These are phyloP conservation scores for Sarcophaga peregrina DNA, from an alignment of 1,140 invertebrate species.

Conservation along the genomic window DNA sequence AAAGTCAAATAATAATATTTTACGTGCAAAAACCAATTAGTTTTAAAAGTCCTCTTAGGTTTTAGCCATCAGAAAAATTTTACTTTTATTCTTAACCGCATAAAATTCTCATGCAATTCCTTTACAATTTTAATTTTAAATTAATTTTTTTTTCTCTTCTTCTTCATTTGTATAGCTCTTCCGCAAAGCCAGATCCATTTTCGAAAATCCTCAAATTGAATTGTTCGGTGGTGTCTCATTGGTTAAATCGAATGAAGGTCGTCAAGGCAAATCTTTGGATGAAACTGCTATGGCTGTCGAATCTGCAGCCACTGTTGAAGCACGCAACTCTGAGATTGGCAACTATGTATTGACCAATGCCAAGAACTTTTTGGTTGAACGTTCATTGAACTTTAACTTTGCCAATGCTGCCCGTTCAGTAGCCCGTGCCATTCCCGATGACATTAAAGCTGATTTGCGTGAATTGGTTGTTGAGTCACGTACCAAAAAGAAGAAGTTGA, in stretches of 20 bases:
- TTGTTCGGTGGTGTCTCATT: slow-evolving; percentile 71
- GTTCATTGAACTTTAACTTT: slow-evolving; percentile 71
- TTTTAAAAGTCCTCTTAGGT: not conserved
- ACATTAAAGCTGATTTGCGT: slow-evolving; percentile 69
- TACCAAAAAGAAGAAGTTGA: slow-evolving; percentile 73
- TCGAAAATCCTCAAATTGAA: slow-evolving; percentile 71
- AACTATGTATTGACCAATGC: slow-evolving; percentile 71
- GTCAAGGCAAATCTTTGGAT: slow-evolving; percentile 63
- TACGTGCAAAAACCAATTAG: not conserved
- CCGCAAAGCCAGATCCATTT: slow-evolving; percentile 72
- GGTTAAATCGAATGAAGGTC: slow-evolving; percentile 67
- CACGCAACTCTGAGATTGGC: slow-evolving; percentile 72
- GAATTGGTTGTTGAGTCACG: slow-evolving; percentile 73
- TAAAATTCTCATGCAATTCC: not conserved
- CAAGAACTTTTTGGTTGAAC: slow-evolving; percentile 71
- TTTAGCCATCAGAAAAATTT: no score
- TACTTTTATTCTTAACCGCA: not conserved
- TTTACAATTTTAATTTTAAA: not conserved
- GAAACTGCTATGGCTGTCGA: slow-evolving; percentile 67
- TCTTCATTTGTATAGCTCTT: slow-evolving; percentile 66
- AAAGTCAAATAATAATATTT: not conserved
- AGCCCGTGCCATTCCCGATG: slow-evolving; percentile 67
- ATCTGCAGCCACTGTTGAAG: slow-evolving; percentile 67
- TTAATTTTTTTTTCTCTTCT: slow-evolving; percentile 11
- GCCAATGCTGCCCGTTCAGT: slow-evolving; percentile 70